phyloP scores from a whole-genome alignment of 2,888 invertebrate species.

The Torymus texanus region DNA sequence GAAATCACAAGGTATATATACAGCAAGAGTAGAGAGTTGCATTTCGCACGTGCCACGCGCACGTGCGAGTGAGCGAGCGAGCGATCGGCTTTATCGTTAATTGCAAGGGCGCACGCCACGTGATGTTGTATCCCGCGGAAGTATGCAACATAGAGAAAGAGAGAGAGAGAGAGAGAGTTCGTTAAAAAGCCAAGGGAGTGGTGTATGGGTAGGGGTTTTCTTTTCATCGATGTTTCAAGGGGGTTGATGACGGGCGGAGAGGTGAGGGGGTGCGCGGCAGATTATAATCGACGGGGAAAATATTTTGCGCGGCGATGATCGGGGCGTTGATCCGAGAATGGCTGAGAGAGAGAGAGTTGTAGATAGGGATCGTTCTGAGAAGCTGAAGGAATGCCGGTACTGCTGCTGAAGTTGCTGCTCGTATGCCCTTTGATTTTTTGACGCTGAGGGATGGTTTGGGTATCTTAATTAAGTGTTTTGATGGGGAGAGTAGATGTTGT shows the following conservation, averaged over 20 bases:
- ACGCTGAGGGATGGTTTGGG: background rate
- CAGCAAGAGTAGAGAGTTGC: conserved; percentile 26
- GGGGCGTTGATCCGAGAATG: conserved; percentile 7
- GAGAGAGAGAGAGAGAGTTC: too few species aligned
- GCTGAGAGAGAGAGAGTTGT: background rate
- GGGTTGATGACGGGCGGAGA: background rate
- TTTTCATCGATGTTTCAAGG: background rate
- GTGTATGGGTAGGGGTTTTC: background rate
- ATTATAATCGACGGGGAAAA: conserved; percentile 43
- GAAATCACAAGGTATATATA: conserved; percentile 27
- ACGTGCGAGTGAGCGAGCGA: conserved; percentile 62
- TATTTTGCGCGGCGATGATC: conserved; percentile 24
- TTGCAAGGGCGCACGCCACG: conserved; percentile 62
- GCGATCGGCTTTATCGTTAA: conserved; percentile 62
- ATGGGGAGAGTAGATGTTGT: too few species aligned
- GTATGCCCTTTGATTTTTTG: background rate
- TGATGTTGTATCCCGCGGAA: conserved; percentile 56
- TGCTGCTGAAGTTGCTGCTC: background rate
- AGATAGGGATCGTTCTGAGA: conserved; percentile 17
- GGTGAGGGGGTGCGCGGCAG: background rate
- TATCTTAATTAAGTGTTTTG: background rate
- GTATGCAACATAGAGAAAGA: conserved; percentile 21
- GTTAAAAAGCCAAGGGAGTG: conserved; percentile 10
- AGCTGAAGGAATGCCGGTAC: conserved; percentile 5
- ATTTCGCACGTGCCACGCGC: conserved; percentile 64